phyloP scores from a whole-genome alignment of 2,888 invertebrate genomes.

The Tortricodes alternella region DNA sequence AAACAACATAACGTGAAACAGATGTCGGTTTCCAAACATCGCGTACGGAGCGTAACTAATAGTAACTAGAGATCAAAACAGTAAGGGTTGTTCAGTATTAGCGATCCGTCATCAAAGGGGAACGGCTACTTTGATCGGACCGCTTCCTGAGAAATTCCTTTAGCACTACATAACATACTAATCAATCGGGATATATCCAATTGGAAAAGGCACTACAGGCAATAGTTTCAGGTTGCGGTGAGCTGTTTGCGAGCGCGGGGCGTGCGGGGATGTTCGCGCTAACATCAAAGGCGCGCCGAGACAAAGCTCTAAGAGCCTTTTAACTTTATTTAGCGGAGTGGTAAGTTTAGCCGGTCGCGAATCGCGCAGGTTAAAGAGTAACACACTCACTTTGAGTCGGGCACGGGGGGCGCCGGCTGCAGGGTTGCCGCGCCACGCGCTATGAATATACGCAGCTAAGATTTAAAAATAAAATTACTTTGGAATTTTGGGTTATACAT shows the following conservation, averaged over 20 bases:
- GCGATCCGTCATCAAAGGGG: constrained; percentile 59
- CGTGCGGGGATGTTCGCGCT: constrained; percentile 47
- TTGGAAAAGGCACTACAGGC: constrained; percentile 79
- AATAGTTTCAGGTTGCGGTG: constrained; percentile 79
- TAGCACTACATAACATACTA: constrained; percentile 63
- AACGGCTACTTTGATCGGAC: constrained; percentile 66
- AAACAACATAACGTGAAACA: constrained; percentile 20
- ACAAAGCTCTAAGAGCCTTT: constrained; percentile 82
- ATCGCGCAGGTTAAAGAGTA: constrained; percentile 83
- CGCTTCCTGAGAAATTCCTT: constrained; percentile 71
- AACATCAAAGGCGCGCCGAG: constrained; percentile 81
- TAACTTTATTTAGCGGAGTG: constrained; percentile 83
- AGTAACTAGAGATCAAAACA: constrained; percentile 56
- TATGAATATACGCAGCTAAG: no score
- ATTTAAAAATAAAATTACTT: no score
- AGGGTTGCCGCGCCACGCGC: constrained; percentile 29
- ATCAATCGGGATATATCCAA: constrained; percentile 72
- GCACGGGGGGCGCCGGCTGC: constrained; percentile 38
- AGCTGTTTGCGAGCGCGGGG: constrained; percentile 70
- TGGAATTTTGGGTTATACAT: no score
- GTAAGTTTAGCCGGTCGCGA: constrained; percentile 83
- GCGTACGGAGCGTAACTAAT: constrained; percentile 33
- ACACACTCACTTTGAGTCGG: constrained; percentile 80
- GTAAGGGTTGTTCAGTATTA: constrained; percentile 61
- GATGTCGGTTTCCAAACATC: constrained; percentile 26